Percentiles rank a stretch among this genome's conserved stretches.
phyloP scores from a whole-genome alignment of 2,888 invertebrate species.

The Epirrhoe tristata region DNA sequence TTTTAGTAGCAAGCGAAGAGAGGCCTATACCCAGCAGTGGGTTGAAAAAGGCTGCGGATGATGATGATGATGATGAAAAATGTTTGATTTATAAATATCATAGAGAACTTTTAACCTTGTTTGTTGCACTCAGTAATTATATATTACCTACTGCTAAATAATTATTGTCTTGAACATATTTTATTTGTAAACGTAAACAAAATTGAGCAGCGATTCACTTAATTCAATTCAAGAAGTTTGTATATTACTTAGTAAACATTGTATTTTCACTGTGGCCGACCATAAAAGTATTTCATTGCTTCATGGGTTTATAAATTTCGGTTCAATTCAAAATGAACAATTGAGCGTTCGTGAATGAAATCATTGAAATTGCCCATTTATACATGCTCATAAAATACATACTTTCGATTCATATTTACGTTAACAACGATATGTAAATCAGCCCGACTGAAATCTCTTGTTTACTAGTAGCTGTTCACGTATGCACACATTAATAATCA shows the following conservation, averaged over 20 bases:
- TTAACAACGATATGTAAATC: constrained; percentile 7
- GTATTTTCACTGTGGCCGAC: neutral
- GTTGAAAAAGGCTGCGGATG: no score
- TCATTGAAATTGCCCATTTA: constrained; percentile 1
- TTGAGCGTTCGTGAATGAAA: constrained; percentile 1
- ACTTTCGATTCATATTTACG: constrained; percentile 4
- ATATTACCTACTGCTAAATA: no score
- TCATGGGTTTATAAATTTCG: neutral
- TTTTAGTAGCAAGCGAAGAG: no score
- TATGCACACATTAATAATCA: constrained; percentile 66
- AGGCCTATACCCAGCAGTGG: no score
- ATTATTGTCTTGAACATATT: no score
- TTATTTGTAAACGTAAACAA: no score
- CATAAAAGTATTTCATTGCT: neutral
- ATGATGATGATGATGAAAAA: no score
- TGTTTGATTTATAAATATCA: no score
- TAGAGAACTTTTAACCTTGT: no score
- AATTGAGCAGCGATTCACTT: no score
- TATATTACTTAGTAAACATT: neutral
- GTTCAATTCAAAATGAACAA: neutral
- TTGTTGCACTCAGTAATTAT: no score
- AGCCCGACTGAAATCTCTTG: constrained; percentile 14
- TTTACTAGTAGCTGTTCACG: constrained; percentile 18
- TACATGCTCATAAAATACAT: constrained; percentile 10
- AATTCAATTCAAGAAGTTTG: neutral